Evolutionary conservation across 2,888 invertebrate species (phyloP), one percentile per base, ranked within the genome.

Genomic region (Harpalus rufipes): DNA sequence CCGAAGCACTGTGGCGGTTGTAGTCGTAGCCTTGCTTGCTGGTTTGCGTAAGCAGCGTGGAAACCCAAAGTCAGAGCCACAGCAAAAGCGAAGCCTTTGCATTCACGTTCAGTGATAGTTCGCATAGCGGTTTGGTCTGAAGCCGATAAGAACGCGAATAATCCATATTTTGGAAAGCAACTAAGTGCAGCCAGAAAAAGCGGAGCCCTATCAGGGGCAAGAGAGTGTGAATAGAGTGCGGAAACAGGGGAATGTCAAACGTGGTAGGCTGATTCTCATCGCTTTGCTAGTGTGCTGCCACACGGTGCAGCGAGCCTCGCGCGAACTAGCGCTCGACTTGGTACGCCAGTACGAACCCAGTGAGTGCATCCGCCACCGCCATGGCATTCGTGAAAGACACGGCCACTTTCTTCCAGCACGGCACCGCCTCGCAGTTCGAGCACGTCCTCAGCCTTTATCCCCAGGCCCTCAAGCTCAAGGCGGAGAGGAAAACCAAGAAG

Each of bases 371-470:
- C 88, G 90, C 89, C 88, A 90, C 90, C 90, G 94, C 94, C 94
- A 95, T 95, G 95, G 95, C 95, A 93, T 95, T 95, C 94, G 94
- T 95, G 93, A 95, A 95, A 94, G 96, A 96, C 93, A 97, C 97
- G 93, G 96, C 97, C 92, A 96, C 96, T 94, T 97, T 97, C 95
- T 97, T 97, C 93, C 95, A 95, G 92, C 95, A 96, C 93, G 97
- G 97, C 91, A 96, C 95, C 92, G 95, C 96, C 90, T 93, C 93
- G 92, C 96, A 96, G 92, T 97, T 96, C 93, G 96, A 96, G 91
- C 95, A 95, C 93, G 97, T 97, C 91, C 94, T 96, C 90, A 96
- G 96, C 93, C 93, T 97, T 90, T 98, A 98, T 92, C 97, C 97
- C 89, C 95, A 97, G 93, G 97, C 97, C 88, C 93, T 98, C 88